Evolutionary conservation across 2,797 vertebrate genomes (phyloP).

Genomic region (Pelodytes ibericus): DNA sequence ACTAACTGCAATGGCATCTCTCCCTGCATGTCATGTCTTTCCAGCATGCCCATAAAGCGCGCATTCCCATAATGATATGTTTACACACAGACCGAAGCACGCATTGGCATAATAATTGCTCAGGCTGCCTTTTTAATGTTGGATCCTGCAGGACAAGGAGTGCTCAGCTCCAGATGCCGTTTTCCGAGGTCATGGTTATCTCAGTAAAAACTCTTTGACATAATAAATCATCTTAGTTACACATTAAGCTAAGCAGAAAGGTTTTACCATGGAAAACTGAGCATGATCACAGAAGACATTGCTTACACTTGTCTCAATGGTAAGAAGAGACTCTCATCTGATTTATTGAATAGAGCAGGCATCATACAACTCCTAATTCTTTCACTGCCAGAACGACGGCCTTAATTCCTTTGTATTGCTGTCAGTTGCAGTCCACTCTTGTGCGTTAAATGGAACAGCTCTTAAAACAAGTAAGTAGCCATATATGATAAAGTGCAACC

Average conservation of each 20-base stretch:
- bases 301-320: neutral
- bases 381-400: too few species aligned
- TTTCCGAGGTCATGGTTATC: neutral
- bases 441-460: too few species aligned
- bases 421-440: too few species aligned
- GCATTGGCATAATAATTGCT: conserved; percentile 23
- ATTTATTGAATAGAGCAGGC: neutral
- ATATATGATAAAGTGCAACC: too few species aligned
- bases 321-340: conserved; percentile 12
- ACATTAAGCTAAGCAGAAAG: neutral
- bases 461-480: too few species aligned
- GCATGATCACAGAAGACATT: neutral
- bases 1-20: neutral
- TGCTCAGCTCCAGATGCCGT: conserved; percentile 23
- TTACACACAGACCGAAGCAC: neutral
- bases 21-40: neutral
- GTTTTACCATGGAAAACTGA: conserved; percentile 9
- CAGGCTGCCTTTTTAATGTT: neutral
- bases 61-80: conserved; percentile 10
- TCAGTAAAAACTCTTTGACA: conserved; percentile 4
- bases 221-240: conserved; percentile 16
- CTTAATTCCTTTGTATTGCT: too few species aligned
- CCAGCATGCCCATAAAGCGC: neutral
- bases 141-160: neutral
- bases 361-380: neutral